These are phyloP conservation scores for Schizotus pectinicornis DNA, from an alignment of 2,888 invertebrate species.

Conservation along the genomic window DNA sequence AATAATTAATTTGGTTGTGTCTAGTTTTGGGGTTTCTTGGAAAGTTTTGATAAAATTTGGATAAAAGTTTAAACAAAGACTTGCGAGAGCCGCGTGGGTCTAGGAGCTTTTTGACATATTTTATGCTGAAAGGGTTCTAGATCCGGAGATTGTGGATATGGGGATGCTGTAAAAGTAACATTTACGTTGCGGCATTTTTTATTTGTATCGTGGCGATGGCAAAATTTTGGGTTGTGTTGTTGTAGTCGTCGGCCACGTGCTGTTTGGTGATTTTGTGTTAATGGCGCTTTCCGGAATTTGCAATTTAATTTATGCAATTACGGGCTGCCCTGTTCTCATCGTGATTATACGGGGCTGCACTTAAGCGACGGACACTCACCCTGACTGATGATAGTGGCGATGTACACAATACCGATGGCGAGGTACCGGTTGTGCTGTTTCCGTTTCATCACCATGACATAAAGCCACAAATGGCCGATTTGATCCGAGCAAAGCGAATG, in stretches of 20 bases:
- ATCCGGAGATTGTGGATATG: too few relatives aligned
- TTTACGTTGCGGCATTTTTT: too few relatives aligned
- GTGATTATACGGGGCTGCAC: slow-evolving; percentile 46
- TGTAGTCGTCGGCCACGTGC: slow-evolving; percentile 22
- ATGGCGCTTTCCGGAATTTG: slow-evolving; percentile 20
- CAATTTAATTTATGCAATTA: slow-evolving; percentile 32
- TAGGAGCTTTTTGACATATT: too few relatives aligned
- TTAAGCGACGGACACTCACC: slow-evolving; percentile 54
- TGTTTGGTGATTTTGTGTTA: slow-evolving; percentile 12
- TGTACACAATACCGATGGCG: slow-evolving; percentile 66
- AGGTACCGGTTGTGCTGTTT: slow-evolving; percentile 58
- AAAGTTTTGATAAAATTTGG: too few relatives aligned
- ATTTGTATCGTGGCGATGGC: too few relatives aligned
- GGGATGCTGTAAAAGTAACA: too few relatives aligned
- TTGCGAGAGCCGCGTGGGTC: too few relatives aligned
- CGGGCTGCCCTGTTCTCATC: slow-evolving; percentile 48
- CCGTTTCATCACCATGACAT: slow-evolving; percentile 43
- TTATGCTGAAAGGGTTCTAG: too few relatives aligned
- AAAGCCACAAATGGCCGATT: slow-evolving; percentile 3
- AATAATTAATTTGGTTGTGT: too few relatives aligned
- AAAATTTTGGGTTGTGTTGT: too few relatives aligned
- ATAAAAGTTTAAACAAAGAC: too few relatives aligned
- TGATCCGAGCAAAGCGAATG: neutral
- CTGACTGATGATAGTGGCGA: slow-evolving; percentile 68
- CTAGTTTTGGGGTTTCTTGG: too few relatives aligned